phyloP scores from a whole-genome alignment of 2,888 invertebrate genomes.

The Clanis bilineata region DNA sequence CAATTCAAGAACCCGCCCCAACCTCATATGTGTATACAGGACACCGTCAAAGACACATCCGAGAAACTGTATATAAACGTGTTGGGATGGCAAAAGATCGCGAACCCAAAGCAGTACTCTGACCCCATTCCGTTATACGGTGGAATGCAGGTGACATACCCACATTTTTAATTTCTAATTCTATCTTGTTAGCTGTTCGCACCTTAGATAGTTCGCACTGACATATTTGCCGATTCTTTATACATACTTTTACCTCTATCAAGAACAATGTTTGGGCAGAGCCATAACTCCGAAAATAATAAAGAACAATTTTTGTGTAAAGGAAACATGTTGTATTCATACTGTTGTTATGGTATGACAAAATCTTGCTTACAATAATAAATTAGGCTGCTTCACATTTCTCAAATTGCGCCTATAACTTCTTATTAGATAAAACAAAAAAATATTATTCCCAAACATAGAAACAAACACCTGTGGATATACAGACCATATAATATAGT shows the following conservation, averaged over 20 bases:
- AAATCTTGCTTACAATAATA: no score
- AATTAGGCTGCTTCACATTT: no score
- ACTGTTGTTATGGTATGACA: no score
- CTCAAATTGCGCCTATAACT: not conserved
- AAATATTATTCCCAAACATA: not conserved
- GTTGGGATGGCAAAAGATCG: slow-evolving; percentile 88
- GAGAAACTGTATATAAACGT: slow-evolving; percentile 86
- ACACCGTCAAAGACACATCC: slow-evolving; percentile 82
- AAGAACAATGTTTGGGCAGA: no score
- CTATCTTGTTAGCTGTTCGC: slow-evolving; percentile 18
- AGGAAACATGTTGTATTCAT: no score
- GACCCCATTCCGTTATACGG: slow-evolving; percentile 87
- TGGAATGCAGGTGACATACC: slow-evolving; percentile 84
- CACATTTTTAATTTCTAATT: slow-evolving; percentile 21
- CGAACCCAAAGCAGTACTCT: slow-evolving; percentile 84
- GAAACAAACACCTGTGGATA: slow-evolving; percentile 6
- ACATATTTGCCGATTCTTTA: no score
- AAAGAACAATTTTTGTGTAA: no score
- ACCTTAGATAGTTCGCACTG: no score
- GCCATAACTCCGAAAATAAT: no score
- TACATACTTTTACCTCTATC: no score
- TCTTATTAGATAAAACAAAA: not conserved
- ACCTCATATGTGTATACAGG: slow-evolving; percentile 88
- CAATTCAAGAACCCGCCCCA: slow-evolving; percentile 89
- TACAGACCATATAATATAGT: no score